These are phyloP conservation scores for Cynopterus sphinx DNA, from an alignment of 2,797 vertebrate genomes.

Conservation along the genomic window DNA sequence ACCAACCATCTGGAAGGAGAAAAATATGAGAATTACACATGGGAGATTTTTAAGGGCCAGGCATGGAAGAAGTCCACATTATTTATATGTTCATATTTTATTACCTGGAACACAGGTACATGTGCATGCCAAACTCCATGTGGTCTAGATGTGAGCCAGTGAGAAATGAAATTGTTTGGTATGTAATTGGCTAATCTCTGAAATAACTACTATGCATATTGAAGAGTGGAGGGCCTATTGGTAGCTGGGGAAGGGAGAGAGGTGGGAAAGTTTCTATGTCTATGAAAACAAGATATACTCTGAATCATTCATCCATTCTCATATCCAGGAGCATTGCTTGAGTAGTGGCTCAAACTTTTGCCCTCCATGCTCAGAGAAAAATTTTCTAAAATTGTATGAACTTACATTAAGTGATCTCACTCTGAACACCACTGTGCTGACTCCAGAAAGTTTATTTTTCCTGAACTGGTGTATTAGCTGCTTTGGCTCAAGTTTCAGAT, in stretches of 20 bases:
- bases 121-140: background rate
- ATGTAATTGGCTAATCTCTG: background rate
- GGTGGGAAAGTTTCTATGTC: background rate
- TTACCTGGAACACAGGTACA: background rate
- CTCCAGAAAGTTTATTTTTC: background rate
- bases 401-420: background rate
- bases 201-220: background rate
- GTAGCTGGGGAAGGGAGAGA: background rate
- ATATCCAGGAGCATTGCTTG: background rate
- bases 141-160: background rate
- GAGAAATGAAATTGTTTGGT: background rate
- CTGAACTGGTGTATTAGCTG: background rate
- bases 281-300: background rate
- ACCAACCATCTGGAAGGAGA: background rate
- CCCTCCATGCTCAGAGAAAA: background rate
- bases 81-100: background rate
- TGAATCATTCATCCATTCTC: background rate
- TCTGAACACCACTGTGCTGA: background rate
- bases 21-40: background rate
- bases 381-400: background rate
- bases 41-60: background rate
- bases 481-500: background rate
- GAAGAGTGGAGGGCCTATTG: background rate
- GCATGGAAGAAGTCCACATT: background rate
- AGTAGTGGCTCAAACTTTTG: background rate